phyloP scores from a whole-genome alignment of 2,113 vertebrate species.

The Xyliphius kryptos region DNA sequence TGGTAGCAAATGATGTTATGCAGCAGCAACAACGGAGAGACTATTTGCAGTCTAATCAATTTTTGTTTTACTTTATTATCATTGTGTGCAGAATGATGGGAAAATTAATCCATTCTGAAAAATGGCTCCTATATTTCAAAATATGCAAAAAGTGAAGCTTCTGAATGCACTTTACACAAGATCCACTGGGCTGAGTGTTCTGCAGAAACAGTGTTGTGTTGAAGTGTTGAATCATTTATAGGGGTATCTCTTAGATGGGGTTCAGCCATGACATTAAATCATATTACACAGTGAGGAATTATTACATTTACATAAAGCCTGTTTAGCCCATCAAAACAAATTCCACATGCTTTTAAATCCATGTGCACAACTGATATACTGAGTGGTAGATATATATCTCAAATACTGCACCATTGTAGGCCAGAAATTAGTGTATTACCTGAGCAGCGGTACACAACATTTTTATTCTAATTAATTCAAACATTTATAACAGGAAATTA shows the following conservation, averaged over 20 bases:
- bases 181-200: too few relatives aligned
- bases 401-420: neutral
- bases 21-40: too few relatives aligned
- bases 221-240: too few relatives aligned
- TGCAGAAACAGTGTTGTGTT: too few relatives aligned
- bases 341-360: neutral
- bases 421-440: neutral
- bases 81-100: too few relatives aligned
- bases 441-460: neutral
- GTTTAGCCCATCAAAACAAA: neutral
- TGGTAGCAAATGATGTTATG: too few relatives aligned
- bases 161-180: too few relatives aligned
- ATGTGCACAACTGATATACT: neutral
- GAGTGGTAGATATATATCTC: neutral
- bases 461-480: conserved; percentile 1
- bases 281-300: neutral
- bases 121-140: too few relatives aligned
- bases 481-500: conserved; percentile 39
- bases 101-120: too few relatives aligned
- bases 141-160: too few relatives aligned
- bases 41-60: too few relatives aligned
- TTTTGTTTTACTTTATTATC: too few relatives aligned
- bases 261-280: neutral
- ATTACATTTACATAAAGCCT: neutral
- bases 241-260: neutral